phyloP scores from a whole-genome alignment of 2,113 vertebrate genomes.

The Menidia beryllina region DNA sequence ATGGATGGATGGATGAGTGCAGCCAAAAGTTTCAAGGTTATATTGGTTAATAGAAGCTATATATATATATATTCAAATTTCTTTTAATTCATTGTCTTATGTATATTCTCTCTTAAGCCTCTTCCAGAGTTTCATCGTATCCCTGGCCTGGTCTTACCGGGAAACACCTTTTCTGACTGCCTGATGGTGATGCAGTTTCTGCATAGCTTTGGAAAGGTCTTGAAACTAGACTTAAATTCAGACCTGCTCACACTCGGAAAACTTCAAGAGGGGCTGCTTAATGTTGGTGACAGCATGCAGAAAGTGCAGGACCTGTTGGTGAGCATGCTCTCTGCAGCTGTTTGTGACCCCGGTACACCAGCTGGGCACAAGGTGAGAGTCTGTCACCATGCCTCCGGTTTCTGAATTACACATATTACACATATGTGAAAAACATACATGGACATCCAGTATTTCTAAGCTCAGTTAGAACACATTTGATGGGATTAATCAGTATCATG shows the following conservation, averaged over 20 bases:
- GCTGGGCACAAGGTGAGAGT: constrained; percentile 90
- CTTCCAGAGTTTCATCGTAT: constrained; percentile 90
- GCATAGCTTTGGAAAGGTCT: constrained; percentile 92
- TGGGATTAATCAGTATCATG: too few species aligned
- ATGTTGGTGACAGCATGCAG: constrained; percentile 86
- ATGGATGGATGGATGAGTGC: too few species aligned
- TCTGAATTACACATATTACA: background rate
- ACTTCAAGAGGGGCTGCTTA: constrained; percentile 93
- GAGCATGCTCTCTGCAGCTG: constrained; percentile 89
- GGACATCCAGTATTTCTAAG: too few species aligned
- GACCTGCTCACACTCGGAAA: constrained; percentile 86
- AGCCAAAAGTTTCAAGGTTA: background rate
- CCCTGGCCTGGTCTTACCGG: constrained; percentile 90
- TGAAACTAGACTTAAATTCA: constrained; percentile 87
- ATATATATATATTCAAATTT: background rate
- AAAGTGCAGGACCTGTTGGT: constrained; percentile 93
- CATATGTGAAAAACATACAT: background rate
- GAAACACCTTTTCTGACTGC: constrained; percentile 90
- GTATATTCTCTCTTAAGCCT: constrained; percentile 74
- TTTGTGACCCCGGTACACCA: constrained; percentile 92
- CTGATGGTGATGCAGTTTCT: constrained; percentile 96
- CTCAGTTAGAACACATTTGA: too few species aligned
- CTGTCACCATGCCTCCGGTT: background rate
- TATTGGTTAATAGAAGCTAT: too few species aligned
- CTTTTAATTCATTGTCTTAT: too few species aligned